These are phyloP conservation scores for Natator depressus DNA, from an alignment of 2,113 vertebrate genomes.

Conservation along the genomic window DNA sequence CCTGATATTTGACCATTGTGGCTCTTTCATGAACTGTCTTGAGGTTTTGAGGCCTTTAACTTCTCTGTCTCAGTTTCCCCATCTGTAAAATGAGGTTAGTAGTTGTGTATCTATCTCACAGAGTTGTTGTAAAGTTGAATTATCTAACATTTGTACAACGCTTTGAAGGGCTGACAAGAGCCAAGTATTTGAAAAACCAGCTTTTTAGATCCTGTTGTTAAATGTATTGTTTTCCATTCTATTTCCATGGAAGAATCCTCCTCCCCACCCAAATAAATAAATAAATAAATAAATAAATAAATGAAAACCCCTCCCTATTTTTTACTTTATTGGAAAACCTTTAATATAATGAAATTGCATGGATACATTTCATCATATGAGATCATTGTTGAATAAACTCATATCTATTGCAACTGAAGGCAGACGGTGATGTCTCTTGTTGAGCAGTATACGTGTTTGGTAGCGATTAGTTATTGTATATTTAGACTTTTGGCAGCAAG, in stretches of 20 bases:
- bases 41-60: fast-evolving
- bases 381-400: background rate
- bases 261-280: too few species aligned
- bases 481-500: background rate
- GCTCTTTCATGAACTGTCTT: background rate
- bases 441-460: background rate
- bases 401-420: background rate
- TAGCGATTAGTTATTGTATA: background rate
- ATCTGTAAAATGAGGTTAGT: background rate
- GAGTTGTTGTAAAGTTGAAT: background rate
- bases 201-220: background rate
- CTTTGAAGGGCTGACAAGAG: background rate
- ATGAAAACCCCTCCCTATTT: background rate
- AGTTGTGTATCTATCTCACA: background rate
- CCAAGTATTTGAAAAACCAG: background rate
- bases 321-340: background rate
- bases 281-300: too few species aligned
- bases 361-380: background rate
- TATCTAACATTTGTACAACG: background rate
- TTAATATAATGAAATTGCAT: background rate
- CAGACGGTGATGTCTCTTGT: fast-evolving
- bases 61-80: background rate
- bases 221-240: background rate
- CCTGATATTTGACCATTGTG: background rate
- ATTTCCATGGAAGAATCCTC: background rate